Conservation (phyloP, 2,113 vertebrate species). For the Protobothrops flavoviridis region DNA sequence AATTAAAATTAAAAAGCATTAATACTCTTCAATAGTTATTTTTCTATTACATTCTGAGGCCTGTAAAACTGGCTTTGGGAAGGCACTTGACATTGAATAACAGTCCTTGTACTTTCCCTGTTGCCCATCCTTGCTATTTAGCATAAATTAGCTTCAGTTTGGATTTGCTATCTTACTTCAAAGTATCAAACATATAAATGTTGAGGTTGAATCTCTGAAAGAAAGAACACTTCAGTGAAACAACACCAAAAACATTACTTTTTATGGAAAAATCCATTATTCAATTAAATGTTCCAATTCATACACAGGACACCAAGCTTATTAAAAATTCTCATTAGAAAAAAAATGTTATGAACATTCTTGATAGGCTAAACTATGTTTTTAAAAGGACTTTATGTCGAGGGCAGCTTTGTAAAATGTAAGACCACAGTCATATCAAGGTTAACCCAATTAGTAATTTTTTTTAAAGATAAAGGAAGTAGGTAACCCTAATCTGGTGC, state of each 20-base stretch:
- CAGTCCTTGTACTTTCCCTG: neutral
- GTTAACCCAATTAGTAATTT: constrained; percentile 60
- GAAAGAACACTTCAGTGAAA: neutral
- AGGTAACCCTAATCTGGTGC: constrained; percentile 68
- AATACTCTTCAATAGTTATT: neutral
- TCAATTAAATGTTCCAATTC: constrained; percentile 21
- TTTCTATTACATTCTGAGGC: neutral
- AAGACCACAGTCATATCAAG: constrained; percentile 48
- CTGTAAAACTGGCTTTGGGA: neutral
- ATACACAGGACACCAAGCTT: neutral
- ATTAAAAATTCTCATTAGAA: constrained; percentile 23
- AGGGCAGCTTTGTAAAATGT: constrained; percentile 40
- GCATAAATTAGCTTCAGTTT: neutral
- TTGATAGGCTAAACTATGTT: constrained; percentile 47
- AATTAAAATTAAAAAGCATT: neutral
- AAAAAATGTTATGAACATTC: constrained; percentile 44
- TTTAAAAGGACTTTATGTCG: constrained; percentile 37
- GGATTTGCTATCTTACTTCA: neutral
- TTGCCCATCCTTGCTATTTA: neutral
- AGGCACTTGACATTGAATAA: neutral
- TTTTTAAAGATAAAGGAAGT: constrained; percentile 72
- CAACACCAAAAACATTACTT: neutral
- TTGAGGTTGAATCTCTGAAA: neutral
- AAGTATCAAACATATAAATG: neutral
- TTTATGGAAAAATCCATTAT: constrained; percentile 10